Conservation (phyloP, 2,113 vertebrate genomes). For the Nansenia antarctica region DNA sequence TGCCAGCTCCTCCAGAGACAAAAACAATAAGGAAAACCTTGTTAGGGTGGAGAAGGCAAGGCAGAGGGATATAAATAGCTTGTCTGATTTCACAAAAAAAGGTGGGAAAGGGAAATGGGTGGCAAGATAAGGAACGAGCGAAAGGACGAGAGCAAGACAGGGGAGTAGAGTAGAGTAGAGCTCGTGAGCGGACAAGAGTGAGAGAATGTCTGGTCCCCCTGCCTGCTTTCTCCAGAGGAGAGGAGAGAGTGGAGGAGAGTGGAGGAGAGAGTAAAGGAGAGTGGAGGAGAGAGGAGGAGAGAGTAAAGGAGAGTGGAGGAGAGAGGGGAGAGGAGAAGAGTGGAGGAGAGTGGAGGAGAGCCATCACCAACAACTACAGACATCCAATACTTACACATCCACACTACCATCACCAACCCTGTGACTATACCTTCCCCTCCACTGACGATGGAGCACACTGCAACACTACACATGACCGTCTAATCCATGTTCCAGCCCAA, state of each 20-base stretch:
- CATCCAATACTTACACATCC: too few relatives aligned
- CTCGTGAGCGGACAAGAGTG: constrained; percentile 44
- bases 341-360: constrained; percentile 19
- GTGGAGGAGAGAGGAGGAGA: constrained; percentile 5
- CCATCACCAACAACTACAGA: too few relatives aligned
- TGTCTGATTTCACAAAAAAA: constrained; percentile 60
- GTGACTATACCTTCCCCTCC: neutral
- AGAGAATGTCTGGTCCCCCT: neutral
- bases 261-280: constrained; percentile 10
- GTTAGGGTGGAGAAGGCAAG: constrained; percentile 62
- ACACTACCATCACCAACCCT: neutral
- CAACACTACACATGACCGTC: neutral
- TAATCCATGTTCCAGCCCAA: neutral
- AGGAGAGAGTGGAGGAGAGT: constrained; percentile 5
- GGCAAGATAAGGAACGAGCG: neutral
- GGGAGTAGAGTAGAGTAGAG: neutral
- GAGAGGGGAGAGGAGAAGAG: neutral
- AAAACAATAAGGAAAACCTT: constrained; percentile 61
- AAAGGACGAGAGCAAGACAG: constrained; percentile 33
- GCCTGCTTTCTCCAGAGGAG: too few relatives aligned
- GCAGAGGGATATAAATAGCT: constrained; percentile 73
- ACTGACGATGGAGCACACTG: neutral
- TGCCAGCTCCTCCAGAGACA: constrained; percentile 15
- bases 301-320: neutral
- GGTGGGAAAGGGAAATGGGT: constrained; percentile 27